These are phyloP conservation scores for Boloria selene DNA, from an alignment of 2,888 invertebrate species.

Conservation along the genomic window DNA sequence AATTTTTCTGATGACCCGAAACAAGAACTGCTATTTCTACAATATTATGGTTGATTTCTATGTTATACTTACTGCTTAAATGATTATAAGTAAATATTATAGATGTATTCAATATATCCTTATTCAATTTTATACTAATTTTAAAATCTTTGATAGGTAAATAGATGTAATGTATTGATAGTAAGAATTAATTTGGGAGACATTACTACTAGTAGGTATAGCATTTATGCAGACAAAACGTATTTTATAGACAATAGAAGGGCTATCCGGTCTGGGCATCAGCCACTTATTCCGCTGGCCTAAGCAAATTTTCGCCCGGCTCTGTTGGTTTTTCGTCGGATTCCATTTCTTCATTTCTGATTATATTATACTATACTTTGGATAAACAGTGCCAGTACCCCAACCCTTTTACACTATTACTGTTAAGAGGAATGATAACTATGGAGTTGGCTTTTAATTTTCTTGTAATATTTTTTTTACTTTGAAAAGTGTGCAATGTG, in stretches of 20 bases:
- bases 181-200: slow-evolving; percentile 24
- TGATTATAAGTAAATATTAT: too few relatives aligned
- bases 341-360: slow-evolving; percentile 82
- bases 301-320: slow-evolving; percentile 80
- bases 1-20: slow-evolving; percentile 30
- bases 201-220: slow-evolving; percentile 20
- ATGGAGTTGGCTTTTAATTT: slow-evolving; percentile 48
- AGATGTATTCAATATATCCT: too few relatives aligned
- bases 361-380: slow-evolving; percentile 82
- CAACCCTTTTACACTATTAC: slow-evolving; percentile 80
- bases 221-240: slow-evolving; percentile 50
- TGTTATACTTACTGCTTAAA: neutral
- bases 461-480: neutral
- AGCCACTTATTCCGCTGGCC: slow-evolving; percentile 79
- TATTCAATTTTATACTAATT: too few relatives aligned
- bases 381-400: slow-evolving; percentile 72
- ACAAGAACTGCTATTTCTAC: neutral
- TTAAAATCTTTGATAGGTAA: too few relatives aligned
- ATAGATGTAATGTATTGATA: too few relatives aligned
- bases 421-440: slow-evolving; percentile 48
- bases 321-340: slow-evolving; percentile 79
- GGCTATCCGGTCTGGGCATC: slow-evolving; percentile 60
- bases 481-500: neutral
- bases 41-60: neutral
- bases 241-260: slow-evolving; percentile 63